A percentile compares a stretch with the other conserved stretches of the same genome.
Evolutionary conservation across 1,140 invertebrate genomes (phyloP).

Genomic region (Drosophila malerkotliana): DNA sequence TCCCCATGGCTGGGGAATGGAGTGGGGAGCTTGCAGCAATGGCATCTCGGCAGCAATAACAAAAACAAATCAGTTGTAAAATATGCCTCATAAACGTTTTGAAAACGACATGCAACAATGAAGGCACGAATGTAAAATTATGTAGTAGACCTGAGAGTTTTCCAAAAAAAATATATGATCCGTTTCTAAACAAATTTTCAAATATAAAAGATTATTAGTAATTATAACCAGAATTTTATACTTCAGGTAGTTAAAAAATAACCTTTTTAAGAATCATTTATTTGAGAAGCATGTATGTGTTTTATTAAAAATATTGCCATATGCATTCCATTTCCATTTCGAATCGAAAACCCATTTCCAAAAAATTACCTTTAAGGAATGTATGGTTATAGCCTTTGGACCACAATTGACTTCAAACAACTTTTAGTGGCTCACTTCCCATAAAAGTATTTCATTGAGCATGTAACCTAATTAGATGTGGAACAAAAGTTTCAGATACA

Average conservation of each 20-base stretch:
- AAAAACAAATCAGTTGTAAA: conserved; percentile 39
- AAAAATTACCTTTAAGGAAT: background rate
- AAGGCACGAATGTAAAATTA: background rate
- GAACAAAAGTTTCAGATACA: conserved; percentile 12
- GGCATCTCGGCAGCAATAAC: conserved; percentile 10
- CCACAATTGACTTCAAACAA: conserved; percentile 10
- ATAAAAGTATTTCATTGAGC: conserved; percentile 36
- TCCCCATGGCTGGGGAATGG: conserved; percentile 31
- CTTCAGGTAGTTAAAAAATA: too few relatives aligned
- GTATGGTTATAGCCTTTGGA: background rate
- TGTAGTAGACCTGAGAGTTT: conserved; percentile 4
- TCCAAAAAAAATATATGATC: too few relatives aligned
- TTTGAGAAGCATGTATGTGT: background rate
- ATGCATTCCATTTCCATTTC: too few relatives aligned
- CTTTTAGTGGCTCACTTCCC: conserved; percentile 12
- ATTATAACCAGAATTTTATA: too few relatives aligned
- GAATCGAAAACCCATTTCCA: background rate
- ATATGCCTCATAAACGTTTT: conserved; percentile 44
- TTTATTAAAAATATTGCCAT: background rate
- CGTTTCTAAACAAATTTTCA: too few relatives aligned
- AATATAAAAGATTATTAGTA: too few relatives aligned
- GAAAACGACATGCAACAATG: conserved; percentile 34
- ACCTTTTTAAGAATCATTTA: too few relatives aligned
- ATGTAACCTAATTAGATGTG: conserved; percentile 10
- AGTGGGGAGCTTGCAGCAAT: conserved; percentile 25